Evolutionary conservation across 2,888 invertebrate species (phyloP).

Genomic region (Atethmia centrago): DNA sequence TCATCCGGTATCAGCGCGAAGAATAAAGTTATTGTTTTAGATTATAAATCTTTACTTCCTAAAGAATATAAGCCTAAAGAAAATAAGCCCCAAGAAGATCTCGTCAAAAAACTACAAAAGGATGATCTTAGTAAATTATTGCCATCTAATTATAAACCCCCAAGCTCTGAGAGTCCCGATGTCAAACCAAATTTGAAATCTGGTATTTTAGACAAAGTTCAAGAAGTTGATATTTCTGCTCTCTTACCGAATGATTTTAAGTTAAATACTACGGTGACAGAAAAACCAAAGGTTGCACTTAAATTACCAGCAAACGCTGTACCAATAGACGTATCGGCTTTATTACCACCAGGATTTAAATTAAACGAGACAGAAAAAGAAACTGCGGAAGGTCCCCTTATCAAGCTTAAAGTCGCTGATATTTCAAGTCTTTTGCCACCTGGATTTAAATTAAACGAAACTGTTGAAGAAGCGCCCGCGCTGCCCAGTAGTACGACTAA

Average conservation of each 20-base stretch:
- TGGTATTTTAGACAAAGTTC: constrained; percentile 76
- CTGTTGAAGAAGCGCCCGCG: constrained; percentile 69
- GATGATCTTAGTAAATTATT: constrained; percentile 91
- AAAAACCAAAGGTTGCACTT: constrained; percentile 73
- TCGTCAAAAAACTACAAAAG: constrained; percentile 86
- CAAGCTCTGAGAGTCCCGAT: constrained; percentile 75
- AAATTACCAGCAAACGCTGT: constrained; percentile 75
- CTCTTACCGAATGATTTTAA: constrained; percentile 92
- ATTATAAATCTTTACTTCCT: constrained; percentile 89
- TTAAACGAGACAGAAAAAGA: constrained; percentile 76
- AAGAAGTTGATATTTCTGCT: constrained; percentile 88
- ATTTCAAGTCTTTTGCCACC: constrained; percentile 92
- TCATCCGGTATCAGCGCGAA: constrained; percentile 90
- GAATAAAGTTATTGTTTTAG: constrained; percentile 90
- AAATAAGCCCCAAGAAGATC: constrained; percentile 81
- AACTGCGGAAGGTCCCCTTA: constrained; percentile 66
- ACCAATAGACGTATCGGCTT: constrained; percentile 90
- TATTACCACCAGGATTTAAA: constrained; percentile 92
- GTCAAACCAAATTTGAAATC: constrained; percentile 77
- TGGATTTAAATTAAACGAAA: constrained; percentile 87
- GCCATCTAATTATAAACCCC: constrained; percentile 92
- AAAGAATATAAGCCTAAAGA: constrained; percentile 89
- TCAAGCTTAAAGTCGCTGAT: constrained; percentile 84
- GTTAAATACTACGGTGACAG: constrained; percentile 78
- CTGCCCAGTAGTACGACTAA: constrained; percentile 79